Conservation (phyloP, 2,888 invertebrate genomes). For the Drosophila monieri region DNA sequence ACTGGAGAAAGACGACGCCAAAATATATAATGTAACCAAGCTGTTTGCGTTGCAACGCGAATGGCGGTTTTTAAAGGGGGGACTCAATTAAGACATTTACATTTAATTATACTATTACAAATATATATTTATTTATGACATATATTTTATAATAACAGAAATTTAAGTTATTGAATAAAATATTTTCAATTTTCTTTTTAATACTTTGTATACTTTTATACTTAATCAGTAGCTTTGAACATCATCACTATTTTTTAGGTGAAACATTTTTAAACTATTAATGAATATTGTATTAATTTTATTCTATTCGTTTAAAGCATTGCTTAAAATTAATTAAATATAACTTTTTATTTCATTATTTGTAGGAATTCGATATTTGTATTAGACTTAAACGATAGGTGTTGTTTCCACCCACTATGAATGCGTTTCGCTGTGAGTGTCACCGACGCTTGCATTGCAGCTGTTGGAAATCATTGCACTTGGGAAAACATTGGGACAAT, state of each 20-base stretch:
- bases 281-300: too few relatives aligned
- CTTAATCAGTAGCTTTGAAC: neutral
- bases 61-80: slow-evolving; percentile 17
- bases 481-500: neutral
- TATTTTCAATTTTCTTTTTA: neutral
- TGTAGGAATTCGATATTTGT: neutral
- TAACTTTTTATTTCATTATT: too few relatives aligned
- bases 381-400: neutral
- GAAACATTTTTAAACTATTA: too few relatives aligned
- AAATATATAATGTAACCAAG: slow-evolving; percentile 49
- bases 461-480: slow-evolving; percentile 16
- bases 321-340: too few relatives aligned
- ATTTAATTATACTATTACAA: neutral
- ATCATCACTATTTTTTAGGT: too few relatives aligned
- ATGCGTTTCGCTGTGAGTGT: slow-evolving; percentile 23
- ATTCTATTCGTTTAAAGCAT: too few relatives aligned
- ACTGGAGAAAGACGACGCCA: slow-evolving; percentile 48
- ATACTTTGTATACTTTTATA: too few relatives aligned
- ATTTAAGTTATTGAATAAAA: neutral
- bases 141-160: neutral
- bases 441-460: slow-evolving; percentile 35
- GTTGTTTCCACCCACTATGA: neutral
- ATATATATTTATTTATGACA: too few relatives aligned
- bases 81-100: neutral
- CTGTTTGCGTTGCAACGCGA: slow-evolving; percentile 53